Percentiles rank a stretch among this genome's conserved stretches.
Conservation (phyloP, 2,888 invertebrate species). For the Branchellion lobata region DNA sequence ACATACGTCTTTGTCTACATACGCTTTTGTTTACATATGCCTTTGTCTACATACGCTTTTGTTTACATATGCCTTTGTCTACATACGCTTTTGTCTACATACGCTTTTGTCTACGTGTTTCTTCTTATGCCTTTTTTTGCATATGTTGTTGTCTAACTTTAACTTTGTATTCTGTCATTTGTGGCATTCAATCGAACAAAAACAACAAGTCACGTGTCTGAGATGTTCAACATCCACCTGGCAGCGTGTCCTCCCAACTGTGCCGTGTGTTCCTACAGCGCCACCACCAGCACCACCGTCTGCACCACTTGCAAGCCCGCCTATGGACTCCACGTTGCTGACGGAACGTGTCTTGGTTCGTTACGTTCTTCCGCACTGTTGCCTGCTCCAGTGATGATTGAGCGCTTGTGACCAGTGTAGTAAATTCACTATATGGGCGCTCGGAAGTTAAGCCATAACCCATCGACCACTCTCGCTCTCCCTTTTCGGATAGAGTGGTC, state of each 20-base stretch:
- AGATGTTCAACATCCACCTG: too few species aligned
- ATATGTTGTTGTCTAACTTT: background rate
- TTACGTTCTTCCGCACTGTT: too few species aligned
- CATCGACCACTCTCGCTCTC: too few species aligned
- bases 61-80: background rate
- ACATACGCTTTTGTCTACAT: background rate
- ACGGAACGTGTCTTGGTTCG: conserved; percentile 48
- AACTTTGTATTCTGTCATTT: too few species aligned
- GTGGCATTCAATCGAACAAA: too few species aligned
- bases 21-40: background rate
- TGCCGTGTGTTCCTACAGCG: conserved; percentile 44
- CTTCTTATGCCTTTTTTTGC: background rate
- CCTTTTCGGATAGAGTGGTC: too few species aligned
- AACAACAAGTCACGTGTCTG: background rate
- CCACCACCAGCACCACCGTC: conserved; percentile 29
- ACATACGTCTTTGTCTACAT: too few species aligned
- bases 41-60: background rate
- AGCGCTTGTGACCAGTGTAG: too few species aligned
- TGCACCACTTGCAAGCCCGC: conserved; percentile 40
- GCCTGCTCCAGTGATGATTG: too few species aligned
- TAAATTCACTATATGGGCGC: too few species aligned
- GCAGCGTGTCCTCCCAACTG: conserved; percentile 48
- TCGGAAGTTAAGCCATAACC: too few species aligned
- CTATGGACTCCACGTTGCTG: conserved; percentile 46
- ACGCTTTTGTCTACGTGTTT: background rate